These are phyloP conservation scores for Pundamilia nyererei DNA, from an alignment of 2,113 vertebrate species.

Conservation along the genomic window DNA sequence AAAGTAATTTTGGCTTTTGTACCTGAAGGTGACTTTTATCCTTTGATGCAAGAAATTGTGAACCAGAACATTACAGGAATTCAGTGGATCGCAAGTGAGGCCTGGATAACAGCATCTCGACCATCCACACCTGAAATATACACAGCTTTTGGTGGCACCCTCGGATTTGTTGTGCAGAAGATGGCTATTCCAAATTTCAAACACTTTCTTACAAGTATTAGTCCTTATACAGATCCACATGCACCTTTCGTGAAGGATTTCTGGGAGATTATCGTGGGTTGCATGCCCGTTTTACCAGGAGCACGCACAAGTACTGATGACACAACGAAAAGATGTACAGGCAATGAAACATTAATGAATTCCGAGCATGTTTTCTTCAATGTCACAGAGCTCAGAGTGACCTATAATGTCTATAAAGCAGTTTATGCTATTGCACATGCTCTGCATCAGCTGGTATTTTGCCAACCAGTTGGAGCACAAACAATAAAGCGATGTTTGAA, in stretches of 20 bases:
- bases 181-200: constrained; percentile 65
- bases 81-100: constrained; percentile 71
- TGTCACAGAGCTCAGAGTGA: constrained; percentile 55
- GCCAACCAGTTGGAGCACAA: constrained; percentile 16
- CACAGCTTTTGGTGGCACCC: constrained; percentile 59
- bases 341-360: no score
- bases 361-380: no score
- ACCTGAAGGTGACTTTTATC: constrained; percentile 70
- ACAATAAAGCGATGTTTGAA: constrained; percentile 38
- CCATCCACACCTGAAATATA: constrained; percentile 66
- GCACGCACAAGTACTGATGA: no score
- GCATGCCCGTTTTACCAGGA: accelerated
- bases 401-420: constrained; percentile 74
- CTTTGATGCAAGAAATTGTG: constrained; percentile 65
- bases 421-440: constrained; percentile 59
- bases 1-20: constrained; percentile 72
- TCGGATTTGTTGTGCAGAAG: constrained; percentile 70
- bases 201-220: constrained; percentile 55
- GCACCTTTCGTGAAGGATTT: constrained; percentile 61
- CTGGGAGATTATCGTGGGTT: constrained; percentile 52
- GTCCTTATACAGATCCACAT: constrained; percentile 30
- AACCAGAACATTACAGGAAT: constrained; percentile 73
- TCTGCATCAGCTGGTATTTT: constrained; percentile 64
- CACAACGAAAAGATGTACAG: no score
- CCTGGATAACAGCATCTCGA: constrained; percentile 65